These are phyloP conservation scores for Numida meleagris DNA, from an alignment of 2,113 vertebrate species.

Conservation along the genomic window DNA sequence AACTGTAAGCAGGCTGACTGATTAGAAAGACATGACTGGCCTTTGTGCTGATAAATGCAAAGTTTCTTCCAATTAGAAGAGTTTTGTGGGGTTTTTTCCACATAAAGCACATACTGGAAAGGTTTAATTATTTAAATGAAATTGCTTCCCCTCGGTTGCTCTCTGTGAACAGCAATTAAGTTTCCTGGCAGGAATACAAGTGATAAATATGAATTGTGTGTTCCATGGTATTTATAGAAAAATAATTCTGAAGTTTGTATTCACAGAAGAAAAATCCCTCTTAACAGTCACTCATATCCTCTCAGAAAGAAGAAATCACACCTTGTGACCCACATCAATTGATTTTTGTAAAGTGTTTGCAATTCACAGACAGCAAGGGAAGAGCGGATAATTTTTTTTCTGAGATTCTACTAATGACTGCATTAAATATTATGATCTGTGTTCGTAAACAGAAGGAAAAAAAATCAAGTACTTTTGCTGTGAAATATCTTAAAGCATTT, in stretches of 20 bases:
- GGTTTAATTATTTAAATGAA: slow-evolving; percentile 34
- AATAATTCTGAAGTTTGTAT: background rate
- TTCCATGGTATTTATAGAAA: slow-evolving; percentile 6
- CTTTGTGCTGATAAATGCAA: slow-evolving; percentile 5
- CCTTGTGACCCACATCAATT: accelerated
- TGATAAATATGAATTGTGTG: slow-evolving; percentile 19
- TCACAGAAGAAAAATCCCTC: background rate
- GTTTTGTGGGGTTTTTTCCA: background rate
- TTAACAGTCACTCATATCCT: background rate
- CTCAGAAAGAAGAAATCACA: background rate
- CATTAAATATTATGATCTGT: background rate
- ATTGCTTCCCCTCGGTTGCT: background rate
- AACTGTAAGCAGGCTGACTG: background rate
- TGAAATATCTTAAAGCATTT: background rate
- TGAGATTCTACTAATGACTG: background rate
- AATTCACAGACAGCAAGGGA: background rate
- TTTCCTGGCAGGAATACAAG: background rate
- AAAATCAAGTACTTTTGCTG: background rate
- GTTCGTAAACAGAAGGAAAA: slow-evolving; percentile 9
- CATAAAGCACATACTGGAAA: background rate
- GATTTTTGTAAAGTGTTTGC: background rate
- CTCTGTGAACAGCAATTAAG: slow-evolving; percentile 28
- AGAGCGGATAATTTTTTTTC: background rate
- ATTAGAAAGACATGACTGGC: background rate
- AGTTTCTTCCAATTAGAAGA: background rate